Percentiles rank a stretch among this genome's conserved stretches.
phyloP scores from a whole-genome alignment of 2,888 invertebrate genomes.

The Mythimna pallens region DNA sequence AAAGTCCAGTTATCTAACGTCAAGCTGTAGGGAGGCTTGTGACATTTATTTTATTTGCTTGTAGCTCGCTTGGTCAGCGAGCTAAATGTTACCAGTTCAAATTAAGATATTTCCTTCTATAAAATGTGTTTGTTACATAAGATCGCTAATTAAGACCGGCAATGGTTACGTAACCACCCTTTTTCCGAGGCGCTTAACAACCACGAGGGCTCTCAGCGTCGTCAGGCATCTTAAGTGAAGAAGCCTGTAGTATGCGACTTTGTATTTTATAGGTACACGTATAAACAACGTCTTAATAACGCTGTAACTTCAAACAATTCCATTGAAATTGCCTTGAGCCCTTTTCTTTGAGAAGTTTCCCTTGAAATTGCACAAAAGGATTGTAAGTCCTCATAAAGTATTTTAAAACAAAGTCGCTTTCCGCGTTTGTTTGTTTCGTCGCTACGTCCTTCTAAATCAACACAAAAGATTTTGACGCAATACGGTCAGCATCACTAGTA shows the following conservation, averaged over 20 bases:
- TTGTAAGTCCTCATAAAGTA: conserved; percentile 17
- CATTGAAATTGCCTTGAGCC: conserved; percentile 18
- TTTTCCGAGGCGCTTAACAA: conserved; percentile 63
- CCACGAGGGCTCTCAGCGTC: conserved; percentile 60
- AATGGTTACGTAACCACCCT: conserved; percentile 64
- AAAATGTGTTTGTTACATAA: conserved; percentile 38
- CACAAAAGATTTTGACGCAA: too few species aligned
- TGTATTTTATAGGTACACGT: conserved; percentile 59
- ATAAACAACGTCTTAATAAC: conserved; percentile 46
- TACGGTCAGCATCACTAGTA: too few species aligned
- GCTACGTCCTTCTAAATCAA: too few species aligned
- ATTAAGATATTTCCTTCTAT: conserved; percentile 47
- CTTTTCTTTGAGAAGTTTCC: conserved; percentile 6
- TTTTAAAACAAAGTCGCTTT: too few species aligned
- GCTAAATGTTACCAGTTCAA: conserved; percentile 33
- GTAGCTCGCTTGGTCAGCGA: neutral
- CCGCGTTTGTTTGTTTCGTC: too few species aligned
- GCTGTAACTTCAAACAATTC: conserved; percentile 35
- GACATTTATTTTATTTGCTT: conserved; percentile 26
- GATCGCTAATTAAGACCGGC: conserved; percentile 48
- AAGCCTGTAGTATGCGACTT: conserved; percentile 69
- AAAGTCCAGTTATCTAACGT: conserved; percentile 29
- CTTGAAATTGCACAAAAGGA: conserved; percentile 1
- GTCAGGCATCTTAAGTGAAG: conserved; percentile 67
- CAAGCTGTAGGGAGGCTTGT: conserved; percentile 26